Percentiles rank a stretch among this genome's conserved stretches.
These are phyloP conservation scores for Willowsia nigromaculata DNA, from an alignment of 2,888 invertebrate species.

Conservation along the genomic window DNA sequence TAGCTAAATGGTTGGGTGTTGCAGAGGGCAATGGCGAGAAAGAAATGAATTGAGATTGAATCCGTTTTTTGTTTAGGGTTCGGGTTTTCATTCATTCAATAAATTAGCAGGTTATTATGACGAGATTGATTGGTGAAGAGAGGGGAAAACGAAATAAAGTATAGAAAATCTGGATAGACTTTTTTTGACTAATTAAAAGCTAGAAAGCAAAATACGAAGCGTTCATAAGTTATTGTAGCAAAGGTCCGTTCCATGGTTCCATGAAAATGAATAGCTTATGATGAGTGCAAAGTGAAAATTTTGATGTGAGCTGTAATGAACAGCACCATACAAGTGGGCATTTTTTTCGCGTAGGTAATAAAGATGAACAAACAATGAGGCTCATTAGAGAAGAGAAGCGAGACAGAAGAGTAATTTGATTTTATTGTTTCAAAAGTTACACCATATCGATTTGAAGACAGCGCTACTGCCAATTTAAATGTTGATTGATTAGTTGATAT, in stretches of 20 bases:
- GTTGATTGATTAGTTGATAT: slow-evolving; percentile 20
- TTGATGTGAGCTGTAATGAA: background rate
- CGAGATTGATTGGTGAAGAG: background rate
- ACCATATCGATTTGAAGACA: background rate
- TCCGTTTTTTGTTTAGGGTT: background rate
- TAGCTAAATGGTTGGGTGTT: background rate
- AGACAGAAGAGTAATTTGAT: slow-evolving; percentile 30
- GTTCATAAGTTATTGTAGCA: background rate
- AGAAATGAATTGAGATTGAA: background rate
- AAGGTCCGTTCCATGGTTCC: background rate
- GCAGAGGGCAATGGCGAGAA: background rate
- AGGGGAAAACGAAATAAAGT: background rate
- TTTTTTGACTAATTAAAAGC: slow-evolving; percentile 1
- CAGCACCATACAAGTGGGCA: background rate
- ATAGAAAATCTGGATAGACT: background rate
- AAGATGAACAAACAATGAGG: background rate
- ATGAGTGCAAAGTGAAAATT: no score
- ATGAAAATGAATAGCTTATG: no score
- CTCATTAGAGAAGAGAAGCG: background rate
- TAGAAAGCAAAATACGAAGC: background rate
- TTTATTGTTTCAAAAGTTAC: slow-evolving; percentile 1
- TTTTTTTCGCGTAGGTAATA: background rate
- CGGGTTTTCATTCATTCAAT: background rate
- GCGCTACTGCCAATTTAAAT: background rate
- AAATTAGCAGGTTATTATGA: slow-evolving; percentile 12